phyloP scores from a whole-genome alignment of 2,797 vertebrate genomes.

The Megaceryle alcyon region DNA sequence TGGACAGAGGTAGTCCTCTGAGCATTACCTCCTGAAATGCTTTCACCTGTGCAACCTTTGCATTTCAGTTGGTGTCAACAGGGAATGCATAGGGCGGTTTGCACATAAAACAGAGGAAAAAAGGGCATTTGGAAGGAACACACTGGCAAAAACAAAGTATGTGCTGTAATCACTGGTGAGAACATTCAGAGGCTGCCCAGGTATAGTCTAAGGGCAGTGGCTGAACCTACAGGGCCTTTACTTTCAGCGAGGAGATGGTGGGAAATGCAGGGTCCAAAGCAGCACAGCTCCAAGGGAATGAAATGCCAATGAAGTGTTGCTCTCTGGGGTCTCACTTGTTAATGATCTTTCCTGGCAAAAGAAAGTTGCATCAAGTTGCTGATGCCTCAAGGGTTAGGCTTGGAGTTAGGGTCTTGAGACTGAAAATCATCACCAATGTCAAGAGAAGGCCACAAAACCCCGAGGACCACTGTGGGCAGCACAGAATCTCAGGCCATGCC shows the following conservation, averaged over 20 bases:
- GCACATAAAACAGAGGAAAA: neutral
- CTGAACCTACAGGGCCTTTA: neutral
- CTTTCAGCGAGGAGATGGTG: neutral
- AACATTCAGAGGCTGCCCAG: neutral
- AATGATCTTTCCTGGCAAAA: neutral
- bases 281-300: neutral
- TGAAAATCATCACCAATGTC: neutral
- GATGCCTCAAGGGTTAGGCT: too few relatives aligned
- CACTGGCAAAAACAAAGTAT: neutral
- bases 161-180: neutral
- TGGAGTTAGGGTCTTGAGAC: neutral
- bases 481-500: neutral
- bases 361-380: neutral
- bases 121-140: neutral
- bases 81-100: fast-evolving
- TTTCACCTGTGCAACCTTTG: neutral
- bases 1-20: neutral
- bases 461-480: fast-evolving
- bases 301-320: fast-evolving
- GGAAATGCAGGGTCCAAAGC: neutral
- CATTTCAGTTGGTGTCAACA: fast-evolving
- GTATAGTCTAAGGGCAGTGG: neutral
- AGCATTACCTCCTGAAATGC: neutral
- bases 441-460: neutral
- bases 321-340: neutral